Percentiles rank a stretch among this genome's conserved stretches.
Evolutionary conservation across 1,140 invertebrate genomes (phyloP).

Genomic region (Drosophila navojoa): DNA sequence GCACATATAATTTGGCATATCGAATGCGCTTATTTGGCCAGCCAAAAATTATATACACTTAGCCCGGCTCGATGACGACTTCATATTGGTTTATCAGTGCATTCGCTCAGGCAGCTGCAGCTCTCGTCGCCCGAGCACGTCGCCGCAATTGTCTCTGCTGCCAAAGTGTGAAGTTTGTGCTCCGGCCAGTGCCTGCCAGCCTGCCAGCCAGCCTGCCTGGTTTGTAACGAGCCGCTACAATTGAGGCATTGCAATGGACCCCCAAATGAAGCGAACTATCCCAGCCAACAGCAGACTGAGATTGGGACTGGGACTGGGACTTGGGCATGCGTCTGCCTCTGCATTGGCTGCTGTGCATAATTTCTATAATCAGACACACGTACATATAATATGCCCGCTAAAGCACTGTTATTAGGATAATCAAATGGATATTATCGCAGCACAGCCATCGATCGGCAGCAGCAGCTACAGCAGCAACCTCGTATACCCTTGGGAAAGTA

Average conservation of each 20-base stretch:
- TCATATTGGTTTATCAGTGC: constrained; percentile 35
- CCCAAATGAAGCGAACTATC: constrained; percentile 4
- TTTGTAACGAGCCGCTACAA: constrained; percentile 49
- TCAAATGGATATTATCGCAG: constrained; percentile 84
- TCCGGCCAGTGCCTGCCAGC: not conserved
- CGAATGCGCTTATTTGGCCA: constrained; percentile 72
- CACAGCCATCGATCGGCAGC: constrained; percentile 59
- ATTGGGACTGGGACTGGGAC: constrained; percentile 10
- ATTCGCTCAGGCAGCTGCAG: constrained; percentile 41
- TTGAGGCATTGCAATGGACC: constrained; percentile 45
- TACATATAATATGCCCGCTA: constrained; percentile 83
- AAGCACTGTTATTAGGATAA: constrained; percentile 84
- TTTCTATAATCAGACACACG: constrained; percentile 84
- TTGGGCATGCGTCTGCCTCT: constrained; percentile 18
- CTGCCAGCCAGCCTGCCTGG: no score
- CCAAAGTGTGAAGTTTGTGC: constrained; percentile 72
- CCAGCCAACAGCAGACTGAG: constrained; percentile 2
- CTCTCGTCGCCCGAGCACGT: constrained; percentile 7
- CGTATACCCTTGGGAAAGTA: constrained; percentile 30
- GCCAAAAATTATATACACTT: constrained; percentile 57
- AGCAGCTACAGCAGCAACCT: constrained; percentile 6
- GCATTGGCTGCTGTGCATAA: constrained; percentile 57
- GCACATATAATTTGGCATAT: constrained; percentile 68
- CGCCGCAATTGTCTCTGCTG: constrained; percentile 36
- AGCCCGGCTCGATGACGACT: constrained; percentile 58